A percentile compares a stretch with the other conserved stretches of the same genome.
These are phyloP conservation scores for Phragmatobia fuliginosa DNA, from an alignment of 2,888 invertebrate species.

Conservation along the genomic window DNA sequence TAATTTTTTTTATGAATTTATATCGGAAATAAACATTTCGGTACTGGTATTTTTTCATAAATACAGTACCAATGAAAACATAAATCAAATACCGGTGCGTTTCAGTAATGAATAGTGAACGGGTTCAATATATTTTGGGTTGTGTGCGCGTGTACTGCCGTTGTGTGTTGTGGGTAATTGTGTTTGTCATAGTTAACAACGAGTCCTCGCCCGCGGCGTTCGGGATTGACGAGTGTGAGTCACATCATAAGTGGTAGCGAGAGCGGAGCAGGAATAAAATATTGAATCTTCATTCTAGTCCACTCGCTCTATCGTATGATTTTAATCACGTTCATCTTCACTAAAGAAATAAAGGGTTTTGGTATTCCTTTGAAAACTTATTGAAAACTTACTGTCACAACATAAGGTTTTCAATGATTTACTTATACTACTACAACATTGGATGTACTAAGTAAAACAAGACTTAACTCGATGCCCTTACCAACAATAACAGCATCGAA, in stretches of 20 bases:
- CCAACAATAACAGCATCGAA: no score
- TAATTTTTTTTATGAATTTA: no score
- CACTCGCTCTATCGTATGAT: no score
- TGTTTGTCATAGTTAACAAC: constrained; percentile 75
- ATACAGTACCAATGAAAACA: neutral
- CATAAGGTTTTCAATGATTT: no score
- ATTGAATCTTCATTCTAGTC: neutral
- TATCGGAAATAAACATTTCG: neutral
- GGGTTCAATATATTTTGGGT: constrained; percentile 6
- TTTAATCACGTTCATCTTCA: no score
- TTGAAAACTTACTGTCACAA: no score
- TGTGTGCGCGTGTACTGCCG: constrained; percentile 28
- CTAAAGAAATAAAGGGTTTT: no score
- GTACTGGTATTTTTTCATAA: neutral
- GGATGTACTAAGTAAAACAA: no score
- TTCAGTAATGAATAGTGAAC: constrained; percentile 16
- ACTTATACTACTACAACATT: no score
- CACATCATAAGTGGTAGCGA: constrained; percentile 25
- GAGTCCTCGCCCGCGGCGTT: constrained; percentile 61
- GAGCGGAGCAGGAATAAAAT: neutral
- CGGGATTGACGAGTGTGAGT: constrained; percentile 52
- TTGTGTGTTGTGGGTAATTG: constrained; percentile 67
- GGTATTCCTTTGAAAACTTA: no score
- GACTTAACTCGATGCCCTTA: no score
- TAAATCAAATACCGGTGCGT: constrained; percentile 1